phyloP scores from a whole-genome alignment of 2,113 vertebrate species.

The Eleginops maclovinus region DNA sequence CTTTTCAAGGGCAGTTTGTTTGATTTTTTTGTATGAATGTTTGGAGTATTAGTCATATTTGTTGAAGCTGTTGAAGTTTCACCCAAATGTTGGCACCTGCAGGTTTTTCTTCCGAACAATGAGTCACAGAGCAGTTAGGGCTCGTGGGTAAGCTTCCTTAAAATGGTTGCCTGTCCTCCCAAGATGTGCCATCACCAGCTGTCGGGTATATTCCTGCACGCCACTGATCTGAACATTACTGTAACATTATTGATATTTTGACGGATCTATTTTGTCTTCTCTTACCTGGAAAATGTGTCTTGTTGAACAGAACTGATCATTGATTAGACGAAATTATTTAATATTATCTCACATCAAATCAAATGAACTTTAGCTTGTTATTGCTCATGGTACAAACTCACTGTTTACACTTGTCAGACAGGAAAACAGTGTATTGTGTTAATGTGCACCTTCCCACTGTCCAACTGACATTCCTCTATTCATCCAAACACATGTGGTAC shows the following conservation, averaged over 20 bases:
- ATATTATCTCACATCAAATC: slow-evolving; percentile 8
- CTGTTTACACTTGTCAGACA: slow-evolving; percentile 15
- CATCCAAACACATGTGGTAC: slow-evolving; percentile 47
- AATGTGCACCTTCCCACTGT: slow-evolving; percentile 33
- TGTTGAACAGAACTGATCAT: not conserved
- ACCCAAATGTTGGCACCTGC: slow-evolving; percentile 32
- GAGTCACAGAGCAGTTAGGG: slow-evolving; percentile 28
- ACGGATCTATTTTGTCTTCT: not conserved
- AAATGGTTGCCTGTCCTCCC: slow-evolving; percentile 39
- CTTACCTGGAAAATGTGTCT: not conserved
- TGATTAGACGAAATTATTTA: not conserved
- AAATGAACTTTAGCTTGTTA: not conserved
- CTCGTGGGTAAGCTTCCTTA: slow-evolving; percentile 25
- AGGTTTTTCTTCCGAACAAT: slow-evolving; percentile 53
- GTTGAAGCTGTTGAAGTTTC: slow-evolving; percentile 67
- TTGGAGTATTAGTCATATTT: slow-evolving; percentile 71
- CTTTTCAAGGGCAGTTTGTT: slow-evolving; percentile 42
- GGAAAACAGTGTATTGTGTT: slow-evolving; percentile 10
- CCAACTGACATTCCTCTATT: slow-evolving; percentile 31
- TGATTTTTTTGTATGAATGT: slow-evolving; percentile 16
- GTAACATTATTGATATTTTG: not conserved
- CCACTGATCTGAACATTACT: slow-evolving; percentile 14
- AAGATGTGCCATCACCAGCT: slow-evolving; percentile 44
- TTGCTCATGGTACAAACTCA: too few species aligned
- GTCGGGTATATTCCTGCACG: slow-evolving; percentile 20